These are phyloP conservation scores for Columba livia DNA, from an alignment of 2,113 vertebrate genomes.

Conservation along the genomic window DNA sequence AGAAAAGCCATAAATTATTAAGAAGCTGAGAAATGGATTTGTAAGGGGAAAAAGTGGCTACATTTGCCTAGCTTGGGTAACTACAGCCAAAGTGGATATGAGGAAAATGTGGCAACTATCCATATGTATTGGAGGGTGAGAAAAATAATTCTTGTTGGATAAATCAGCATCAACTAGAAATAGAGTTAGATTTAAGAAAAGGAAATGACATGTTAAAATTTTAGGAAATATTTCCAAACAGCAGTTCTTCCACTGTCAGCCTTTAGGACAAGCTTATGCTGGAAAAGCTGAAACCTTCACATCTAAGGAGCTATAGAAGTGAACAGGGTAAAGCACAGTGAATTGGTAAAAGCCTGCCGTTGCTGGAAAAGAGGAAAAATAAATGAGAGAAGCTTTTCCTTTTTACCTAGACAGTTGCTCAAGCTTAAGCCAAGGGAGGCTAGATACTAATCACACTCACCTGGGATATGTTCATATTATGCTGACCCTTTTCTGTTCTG, in stretches of 20 bases:
- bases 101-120: neutral
- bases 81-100: neutral
- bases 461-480: neutral
- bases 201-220: neutral
- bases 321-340: neutral
- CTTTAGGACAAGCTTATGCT: neutral
- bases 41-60: neutral
- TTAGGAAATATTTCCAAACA: neutral
- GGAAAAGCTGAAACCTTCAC: neutral
- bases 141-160: slow-evolving; percentile 5
- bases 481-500: neutral
- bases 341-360: neutral
- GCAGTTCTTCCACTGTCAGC: neutral
- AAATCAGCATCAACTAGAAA: neutral
- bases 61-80: neutral
- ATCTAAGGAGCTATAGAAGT: neutral
- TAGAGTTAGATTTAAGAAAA: neutral
- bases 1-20: neutral
- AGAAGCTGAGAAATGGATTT: neutral
- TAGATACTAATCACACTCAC: neutral
- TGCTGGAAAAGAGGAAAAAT: neutral
- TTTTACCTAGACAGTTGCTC: neutral
- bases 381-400: neutral
- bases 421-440: neutral
- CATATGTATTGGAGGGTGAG: neutral